Evolutionary conservation across 37 sponge, comb jelly and placozoan species (phyloP).

Genomic region (Cladorhizidae sp.): DNA sequence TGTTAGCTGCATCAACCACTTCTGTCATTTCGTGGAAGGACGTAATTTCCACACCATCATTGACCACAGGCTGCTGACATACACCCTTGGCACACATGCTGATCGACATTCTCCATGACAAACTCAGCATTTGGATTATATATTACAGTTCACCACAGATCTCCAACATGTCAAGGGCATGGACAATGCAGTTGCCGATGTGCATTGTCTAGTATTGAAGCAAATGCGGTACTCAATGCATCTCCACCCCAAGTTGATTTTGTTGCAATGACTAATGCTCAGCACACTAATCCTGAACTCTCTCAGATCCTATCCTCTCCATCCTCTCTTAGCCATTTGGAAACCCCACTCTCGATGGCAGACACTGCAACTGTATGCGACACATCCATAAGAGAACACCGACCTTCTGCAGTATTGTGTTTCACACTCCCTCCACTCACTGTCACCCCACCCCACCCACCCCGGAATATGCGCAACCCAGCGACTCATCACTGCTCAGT

Average conservation of each 20-base stretch:
- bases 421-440: conserved; percentile 55
- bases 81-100: conserved; percentile 17
- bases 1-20: conserved; percentile 42
- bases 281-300: conserved; percentile 47
- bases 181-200: conserved; percentile 34
- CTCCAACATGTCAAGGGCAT: conserved; percentile 1
- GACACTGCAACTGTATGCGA: conserved; percentile 33
- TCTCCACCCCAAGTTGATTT: conserved; percentile 21
- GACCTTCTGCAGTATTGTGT: no score
- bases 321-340: conserved; percentile 18
- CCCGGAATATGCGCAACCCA: conserved; percentile 64
- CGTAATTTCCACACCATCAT: conserved; percentile 33
- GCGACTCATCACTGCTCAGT: conserved; percentile 43
- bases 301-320: conserved; percentile 13
- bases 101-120: no score
- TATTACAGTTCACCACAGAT: conserved; percentile 3
- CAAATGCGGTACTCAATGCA: not conserved
- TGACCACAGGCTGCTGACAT: conserved; percentile 67
- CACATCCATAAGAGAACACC: conserved; percentile 41
- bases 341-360: conserved; percentile 33
- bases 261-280: conserved; percentile 30
- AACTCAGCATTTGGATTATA: not conserved
- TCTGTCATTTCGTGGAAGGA: conserved; percentile 53
- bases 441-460: no score
- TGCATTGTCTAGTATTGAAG: conserved; percentile 21